A percentile compares a stretch with the other conserved stretches of the same genome.
phyloP scores from a whole-genome alignment of 1,140 invertebrate species.

The Pararge aegeria region DNA sequence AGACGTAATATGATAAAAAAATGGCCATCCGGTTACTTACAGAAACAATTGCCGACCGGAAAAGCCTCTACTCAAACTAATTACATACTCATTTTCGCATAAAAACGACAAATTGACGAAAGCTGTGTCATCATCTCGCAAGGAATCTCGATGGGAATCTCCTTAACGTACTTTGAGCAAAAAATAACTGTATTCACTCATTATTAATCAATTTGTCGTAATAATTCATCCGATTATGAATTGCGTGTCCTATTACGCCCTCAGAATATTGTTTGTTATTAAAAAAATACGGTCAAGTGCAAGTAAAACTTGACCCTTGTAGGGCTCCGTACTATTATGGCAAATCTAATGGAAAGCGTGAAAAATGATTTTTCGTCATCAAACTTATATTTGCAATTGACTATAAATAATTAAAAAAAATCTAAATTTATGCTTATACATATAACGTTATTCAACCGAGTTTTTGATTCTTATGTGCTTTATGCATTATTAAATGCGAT shows the following conservation, averaged over 20 bases:
- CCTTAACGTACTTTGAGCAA: slow-evolving; percentile 38
- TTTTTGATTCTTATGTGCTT: too few relatives aligned
- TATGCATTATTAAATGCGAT: too few relatives aligned
- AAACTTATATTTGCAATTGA: too few relatives aligned
- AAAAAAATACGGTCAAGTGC: too few relatives aligned
- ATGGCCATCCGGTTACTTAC: slow-evolving; percentile 7
- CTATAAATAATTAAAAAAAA: too few relatives aligned
- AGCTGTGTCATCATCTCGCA: slow-evolving; percentile 65
- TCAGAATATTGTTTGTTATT: neutral
- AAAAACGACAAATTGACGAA: slow-evolving; percentile 63
- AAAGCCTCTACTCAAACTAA: slow-evolving; percentile 59
- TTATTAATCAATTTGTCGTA: slow-evolving; percentile 46
- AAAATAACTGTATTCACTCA: slow-evolving; percentile 39
- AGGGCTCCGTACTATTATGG: too few relatives aligned
- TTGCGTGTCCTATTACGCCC: slow-evolving; percentile 20
- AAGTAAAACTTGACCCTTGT: too few relatives aligned
- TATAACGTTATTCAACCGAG: too few relatives aligned
- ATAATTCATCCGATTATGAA: slow-evolving; percentile 24
- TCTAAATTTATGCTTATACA: too few relatives aligned
- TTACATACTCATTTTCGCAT: slow-evolving; percentile 55
- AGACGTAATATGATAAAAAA: slow-evolving; percentile 15
- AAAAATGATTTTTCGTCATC: too few relatives aligned
- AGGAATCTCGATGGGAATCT: slow-evolving; percentile 52
- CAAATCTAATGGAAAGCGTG: slow-evolving; percentile 1
- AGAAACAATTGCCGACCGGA: slow-evolving; percentile 49